Evolutionary conservation across 2,888 invertebrate species (phyloP), one percentile per base, ranked within the genome.

Genomic region (Clunio marinus): DNA sequence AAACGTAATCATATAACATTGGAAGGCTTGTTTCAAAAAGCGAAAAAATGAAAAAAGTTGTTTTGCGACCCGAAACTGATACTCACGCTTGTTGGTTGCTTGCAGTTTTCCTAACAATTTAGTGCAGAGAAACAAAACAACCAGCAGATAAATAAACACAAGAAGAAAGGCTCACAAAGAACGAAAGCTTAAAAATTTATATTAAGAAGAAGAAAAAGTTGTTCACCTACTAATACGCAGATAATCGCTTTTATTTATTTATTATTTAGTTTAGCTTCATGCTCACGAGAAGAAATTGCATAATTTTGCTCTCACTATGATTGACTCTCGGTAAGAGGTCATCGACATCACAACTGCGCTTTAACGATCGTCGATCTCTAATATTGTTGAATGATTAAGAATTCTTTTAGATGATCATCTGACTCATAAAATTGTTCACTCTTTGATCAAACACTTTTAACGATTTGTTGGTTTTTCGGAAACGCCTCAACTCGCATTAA

Each of bases 171-270:
- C 27, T 63, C 63, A 63, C 45, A 46, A 63, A 25, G 63, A 63
- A 63, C 45, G 63, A 28, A 45, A 60, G 2, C 60, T 60, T 60
- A 35, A 41, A 63, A 63, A 63, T 45, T 46, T 62, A n/a, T n/a
- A n/a, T n/a, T n/a, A n/a, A n/a, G n/a, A n/a, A n/a, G n/a, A n/a
- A n/a, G n/a, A n/a, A n/a, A n/a, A n/a, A n/a, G 46, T 25, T 63
- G 63, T 63, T 63, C 63, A 63, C 63, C 63, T 63, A 63, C 45
- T 63, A 63, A 63, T 46, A 63, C 63, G 63, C 63, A 63, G 63
- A 63, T 63, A 63, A 63, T 63, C 63, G 63, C 57, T 63, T 63
- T 63, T 15, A 41, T 22, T 60, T 41, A 37, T 13, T 22, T 24
- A 15, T 58, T 27, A 7, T 59, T 22, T n/a, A n/a, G n/a, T n/a